These are phyloP conservation scores for Drosophila pruinosa DNA, from an alignment of 1,140 invertebrate species.

Conservation along the genomic window DNA sequence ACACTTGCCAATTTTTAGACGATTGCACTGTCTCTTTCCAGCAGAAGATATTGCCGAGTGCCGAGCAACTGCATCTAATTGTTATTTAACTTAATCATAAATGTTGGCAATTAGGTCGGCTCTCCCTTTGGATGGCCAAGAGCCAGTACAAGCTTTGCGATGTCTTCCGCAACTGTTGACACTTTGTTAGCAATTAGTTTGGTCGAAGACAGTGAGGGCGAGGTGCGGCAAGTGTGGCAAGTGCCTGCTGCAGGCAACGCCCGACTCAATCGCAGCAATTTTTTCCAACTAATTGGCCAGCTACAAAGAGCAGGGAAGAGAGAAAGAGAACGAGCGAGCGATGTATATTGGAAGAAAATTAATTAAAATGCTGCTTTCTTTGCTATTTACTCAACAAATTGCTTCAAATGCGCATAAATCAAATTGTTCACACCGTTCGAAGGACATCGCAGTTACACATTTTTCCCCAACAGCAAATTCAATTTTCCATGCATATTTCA, in stretches of 20 bases:
- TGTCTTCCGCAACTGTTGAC: conserved; percentile 66
- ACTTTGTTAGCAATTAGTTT: conserved; percentile 79
- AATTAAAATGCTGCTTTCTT: conserved; percentile 73
- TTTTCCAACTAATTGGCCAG: conserved; percentile 62
- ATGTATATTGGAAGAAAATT: conserved; percentile 46
- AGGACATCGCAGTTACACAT: conserved; percentile 21
- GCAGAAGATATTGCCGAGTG: not conserved
- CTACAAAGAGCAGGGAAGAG: conserved; percentile 29
- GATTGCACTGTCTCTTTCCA: not conserved
- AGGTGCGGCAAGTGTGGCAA: conserved; percentile 18
- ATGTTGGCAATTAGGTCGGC: conserved; percentile 59
- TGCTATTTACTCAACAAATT: conserved; percentile 78
- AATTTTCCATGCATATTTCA: conserved; percentile 74
- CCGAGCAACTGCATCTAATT: conserved; percentile 65
- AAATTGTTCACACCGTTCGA: conserved; percentile 74
- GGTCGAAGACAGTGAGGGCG: conserved; percentile 34
- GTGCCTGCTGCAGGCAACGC: conserved; percentile 53
- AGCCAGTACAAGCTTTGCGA: not conserved
- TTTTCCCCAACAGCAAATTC: conserved; percentile 50
- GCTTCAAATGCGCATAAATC: conserved; percentile 79
- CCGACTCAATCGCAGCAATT: conserved; percentile 54
- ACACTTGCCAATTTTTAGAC: not conserved
- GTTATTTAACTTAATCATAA: conserved; percentile 76
- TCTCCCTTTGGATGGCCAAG: not conserved
- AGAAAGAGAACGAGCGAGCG: not conserved